Evolutionary conservation across 1,140 invertebrate species (phyloP), one percentile per base, ranked within the genome.

Genomic region (Drosophila bocki): DNA sequence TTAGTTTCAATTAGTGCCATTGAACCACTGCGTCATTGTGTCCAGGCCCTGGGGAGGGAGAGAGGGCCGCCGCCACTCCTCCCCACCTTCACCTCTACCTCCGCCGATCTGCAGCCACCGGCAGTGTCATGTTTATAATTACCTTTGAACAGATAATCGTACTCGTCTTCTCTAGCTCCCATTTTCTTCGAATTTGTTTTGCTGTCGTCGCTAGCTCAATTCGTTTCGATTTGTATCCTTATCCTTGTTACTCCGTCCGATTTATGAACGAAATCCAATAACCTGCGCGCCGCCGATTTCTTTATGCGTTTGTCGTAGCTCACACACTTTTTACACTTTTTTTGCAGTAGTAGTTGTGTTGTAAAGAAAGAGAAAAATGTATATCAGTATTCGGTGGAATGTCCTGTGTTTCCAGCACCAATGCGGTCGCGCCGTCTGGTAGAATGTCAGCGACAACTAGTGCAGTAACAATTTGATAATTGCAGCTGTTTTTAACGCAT

Each of bases 71-170:
- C 41, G 39, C 29, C 48, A 75, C 67, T 77, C 51, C 60, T 74
- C 22, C 57, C 51, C 60, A 74, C 19, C 57, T 19, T n/a, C 39
- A 26, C 44, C 50, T 15, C 45, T 32, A 26, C 33, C 11, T 41
- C 50, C 48, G 37, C n/a, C 19, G 56, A 65, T 65, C 62, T 35
- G 15, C 39, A 32, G 15, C 61, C 54, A 62, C 42, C 62, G 48
- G 33, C 60, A 72, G 59, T 59, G 53, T 70, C 69, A 82, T 86
- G 70, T 85, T 85, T 58, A 70, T 86, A 86, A 87, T 93, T 95
- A 99, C 99, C 99, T 98, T 99, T 99, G 95, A 99, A 99, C 94
- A 99, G 96, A 96, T 99, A 99, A 95, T 99, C 99, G 94, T 99
- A 99, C 95, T 99, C 99, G 94, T 99, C 98, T 95, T 99, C 98